Conservation (phyloP, 2,888 invertebrate species). For the Phaedon cochleariae region DNA sequence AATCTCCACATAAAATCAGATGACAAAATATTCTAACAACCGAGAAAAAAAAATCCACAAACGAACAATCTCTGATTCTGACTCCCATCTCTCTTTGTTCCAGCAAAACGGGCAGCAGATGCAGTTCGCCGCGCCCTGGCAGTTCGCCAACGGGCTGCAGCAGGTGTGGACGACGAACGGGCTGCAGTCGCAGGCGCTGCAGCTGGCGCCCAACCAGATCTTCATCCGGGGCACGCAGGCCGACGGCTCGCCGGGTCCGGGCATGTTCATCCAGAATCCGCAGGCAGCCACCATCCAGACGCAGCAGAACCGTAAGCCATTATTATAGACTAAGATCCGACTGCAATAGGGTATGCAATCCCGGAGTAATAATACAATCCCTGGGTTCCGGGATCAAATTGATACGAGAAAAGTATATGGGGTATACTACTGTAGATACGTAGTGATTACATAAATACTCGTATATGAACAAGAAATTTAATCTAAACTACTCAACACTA, state of each 20-base stretch:
- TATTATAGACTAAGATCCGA: background rate
- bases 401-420: too few species aligned
- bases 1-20: too few species aligned
- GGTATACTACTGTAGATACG: too few species aligned
- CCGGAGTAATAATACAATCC: too few species aligned
- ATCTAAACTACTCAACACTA: too few species aligned
- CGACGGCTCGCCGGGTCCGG: constrained; percentile 71
- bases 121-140: constrained; percentile 82
- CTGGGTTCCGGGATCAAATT: too few species aligned
- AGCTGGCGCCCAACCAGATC: constrained; percentile 81
- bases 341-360: too few species aligned
- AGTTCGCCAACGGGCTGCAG: constrained; percentile 70
- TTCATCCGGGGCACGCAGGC: constrained; percentile 83
- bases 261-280: constrained; percentile 87
- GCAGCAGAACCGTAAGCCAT: constrained; percentile 71
- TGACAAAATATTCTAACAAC: too few species aligned
- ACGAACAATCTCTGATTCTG: background rate
- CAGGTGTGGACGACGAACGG: constrained; percentile 80
- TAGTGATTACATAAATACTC: too few species aligned
- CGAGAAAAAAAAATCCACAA: too few species aligned
- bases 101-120: constrained; percentile 73
- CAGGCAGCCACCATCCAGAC: constrained; percentile 72
- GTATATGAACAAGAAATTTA: too few species aligned
- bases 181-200: constrained; percentile 73
- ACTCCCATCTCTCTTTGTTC: constrained; percentile 18